Conservation (phyloP, 2,113 vertebrate genomes). For the Cynopterus brachyotis region DNA sequence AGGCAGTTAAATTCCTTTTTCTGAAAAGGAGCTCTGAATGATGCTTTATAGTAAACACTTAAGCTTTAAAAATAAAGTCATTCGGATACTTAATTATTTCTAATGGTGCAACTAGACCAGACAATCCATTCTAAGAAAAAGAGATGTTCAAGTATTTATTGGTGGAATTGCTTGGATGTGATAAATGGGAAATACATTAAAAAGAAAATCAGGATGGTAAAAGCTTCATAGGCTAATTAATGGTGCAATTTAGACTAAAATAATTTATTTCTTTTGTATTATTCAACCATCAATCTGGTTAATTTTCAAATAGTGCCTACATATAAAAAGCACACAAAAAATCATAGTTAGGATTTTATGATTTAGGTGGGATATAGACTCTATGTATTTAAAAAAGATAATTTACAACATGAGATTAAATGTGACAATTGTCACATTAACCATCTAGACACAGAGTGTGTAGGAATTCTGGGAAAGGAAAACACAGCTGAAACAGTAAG, state of each 20-base stretch:
- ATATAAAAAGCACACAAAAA: not conserved
- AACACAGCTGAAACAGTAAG: not conserved
- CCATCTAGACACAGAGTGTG: not conserved
- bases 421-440: not conserved
- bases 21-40: not conserved
- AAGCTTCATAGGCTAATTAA: not conserved
- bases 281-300: not conserved
- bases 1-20: not conserved
- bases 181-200: not conserved
- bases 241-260: not conserved
- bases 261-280: conserved; percentile 21
- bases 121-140: not conserved
- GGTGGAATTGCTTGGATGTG: not conserved
- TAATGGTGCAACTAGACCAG: not conserved
- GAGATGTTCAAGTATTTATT: not conserved
- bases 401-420: not conserved
- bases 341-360: conserved; percentile 12
- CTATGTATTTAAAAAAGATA: not conserved
- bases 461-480: not conserved
- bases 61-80: not conserved
- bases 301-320: not conserved
- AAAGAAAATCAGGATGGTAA: not conserved
- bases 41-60: not conserved
- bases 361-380: not conserved
- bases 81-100: conserved; percentile 39